A percentile compares a stretch with the other conserved stretches of the same genome.
These are phyloP conservation scores for Hydractinia symbiolongicarpus DNA, from an alignment of 30 jellyfish, hydroid and myxozoan genomes.

Conservation along the genomic window DNA sequence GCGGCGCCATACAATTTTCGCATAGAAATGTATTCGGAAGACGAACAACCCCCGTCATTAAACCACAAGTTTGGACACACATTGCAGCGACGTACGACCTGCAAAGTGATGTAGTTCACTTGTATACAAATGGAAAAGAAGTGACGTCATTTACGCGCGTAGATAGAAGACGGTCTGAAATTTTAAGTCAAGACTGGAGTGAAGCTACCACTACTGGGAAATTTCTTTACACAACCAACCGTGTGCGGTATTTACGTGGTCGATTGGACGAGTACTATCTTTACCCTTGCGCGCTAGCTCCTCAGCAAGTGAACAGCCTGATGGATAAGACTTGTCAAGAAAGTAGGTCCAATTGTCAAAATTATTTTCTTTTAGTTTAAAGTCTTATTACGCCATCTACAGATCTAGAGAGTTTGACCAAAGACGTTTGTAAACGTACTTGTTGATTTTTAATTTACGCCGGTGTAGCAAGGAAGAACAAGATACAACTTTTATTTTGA, in stretches of 20 bases:
- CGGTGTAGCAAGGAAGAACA: no score
- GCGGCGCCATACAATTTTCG: constrained; percentile 81
- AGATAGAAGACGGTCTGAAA: constrained; percentile 46
- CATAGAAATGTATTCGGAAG: constrained; percentile 87
- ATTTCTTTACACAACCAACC: constrained; percentile 49
- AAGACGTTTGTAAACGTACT: no score
- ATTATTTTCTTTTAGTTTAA: background rate
- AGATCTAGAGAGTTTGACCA: no score
- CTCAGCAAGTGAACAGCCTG: constrained; percentile 41
- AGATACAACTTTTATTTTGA: background rate
- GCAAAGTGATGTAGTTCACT: constrained; percentile 46
- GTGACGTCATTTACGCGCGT: constrained; percentile 40
- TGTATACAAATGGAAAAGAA: constrained; percentile 62
- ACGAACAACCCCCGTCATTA: constrained; percentile 67
- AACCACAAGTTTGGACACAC: constrained; percentile 88
- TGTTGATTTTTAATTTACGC: no score
- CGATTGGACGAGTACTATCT: constrained; percentile 73
- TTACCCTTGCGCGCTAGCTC: constrained; percentile 77
- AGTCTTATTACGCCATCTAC: background rate
- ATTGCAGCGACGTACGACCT: constrained; percentile 83
- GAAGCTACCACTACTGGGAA: constrained; percentile 79
- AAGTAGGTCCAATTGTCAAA: constrained; percentile 37
- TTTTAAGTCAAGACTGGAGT: constrained; percentile 81
- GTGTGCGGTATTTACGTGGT: constrained; percentile 68
- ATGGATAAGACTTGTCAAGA: constrained; percentile 64